A percentile compares a stretch with the other conserved stretches of the same genome.
Evolutionary conservation across 2,113 vertebrate genomes (phyloP).

Genomic region (Pygoscelis antarcticus): DNA sequence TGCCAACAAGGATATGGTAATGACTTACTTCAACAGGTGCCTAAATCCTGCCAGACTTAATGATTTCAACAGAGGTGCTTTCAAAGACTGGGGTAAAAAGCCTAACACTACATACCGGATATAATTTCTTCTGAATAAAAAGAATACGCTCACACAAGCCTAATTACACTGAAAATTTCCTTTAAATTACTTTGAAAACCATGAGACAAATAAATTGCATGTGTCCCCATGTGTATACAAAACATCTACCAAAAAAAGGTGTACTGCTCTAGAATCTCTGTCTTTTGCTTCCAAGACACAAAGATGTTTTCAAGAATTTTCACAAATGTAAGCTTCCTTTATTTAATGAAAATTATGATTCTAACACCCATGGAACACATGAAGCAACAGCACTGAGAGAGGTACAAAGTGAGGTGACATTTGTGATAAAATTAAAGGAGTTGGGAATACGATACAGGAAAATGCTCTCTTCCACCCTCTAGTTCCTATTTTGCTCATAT

Average conservation of each 20-base stretch:
- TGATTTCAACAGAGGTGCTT: not conserved
- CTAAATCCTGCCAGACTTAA: not conserved
- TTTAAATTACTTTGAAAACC: not conserved
- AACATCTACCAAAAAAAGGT: not conserved
- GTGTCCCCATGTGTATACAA: not conserved
- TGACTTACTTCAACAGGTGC: not conserved
- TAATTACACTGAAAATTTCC: not conserved
- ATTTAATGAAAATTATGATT: not conserved
- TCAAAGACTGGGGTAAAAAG: not conserved
- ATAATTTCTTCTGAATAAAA: not conserved
- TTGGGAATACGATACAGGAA: not conserved
- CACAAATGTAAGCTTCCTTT: not conserved
- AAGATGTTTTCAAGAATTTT: not conserved
- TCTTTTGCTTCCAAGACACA: not conserved
- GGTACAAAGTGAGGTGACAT: not conserved
- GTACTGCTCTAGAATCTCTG: not conserved
- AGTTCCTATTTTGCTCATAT: not conserved
- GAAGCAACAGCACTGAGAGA: not conserved
- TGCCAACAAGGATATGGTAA: not conserved
- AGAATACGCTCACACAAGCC: accelerated
- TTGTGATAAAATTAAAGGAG: not conserved
- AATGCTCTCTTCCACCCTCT: not conserved
- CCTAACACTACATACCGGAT: not conserved
- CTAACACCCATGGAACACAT: not conserved
- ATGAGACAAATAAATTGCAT: not conserved